phyloP scores from a whole-genome alignment of 2,113 vertebrate species.

The Arenaria interpres region DNA sequence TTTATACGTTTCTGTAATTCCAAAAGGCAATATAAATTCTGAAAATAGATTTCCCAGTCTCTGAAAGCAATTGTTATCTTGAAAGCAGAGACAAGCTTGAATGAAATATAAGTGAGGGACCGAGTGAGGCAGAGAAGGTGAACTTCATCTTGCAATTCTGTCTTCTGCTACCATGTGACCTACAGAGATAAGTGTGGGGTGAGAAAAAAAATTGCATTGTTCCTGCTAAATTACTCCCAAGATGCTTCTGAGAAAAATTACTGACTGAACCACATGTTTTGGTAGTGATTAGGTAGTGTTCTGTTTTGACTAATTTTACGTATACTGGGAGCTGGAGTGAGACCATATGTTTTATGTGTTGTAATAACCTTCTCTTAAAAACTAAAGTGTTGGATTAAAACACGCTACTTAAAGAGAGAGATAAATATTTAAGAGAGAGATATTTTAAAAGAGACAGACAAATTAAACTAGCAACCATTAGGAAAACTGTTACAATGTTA shows the following conservation, averaged over 20 bases:
- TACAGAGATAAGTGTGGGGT: constrained; percentile 9
- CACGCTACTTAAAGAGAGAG: neutral
- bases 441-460: constrained; percentile 29
- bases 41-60: constrained; percentile 52
- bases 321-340: neutral
- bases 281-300: neutral
- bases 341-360: constrained; percentile 32
- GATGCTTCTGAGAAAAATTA: constrained; percentile 54
- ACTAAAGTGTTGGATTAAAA: neutral
- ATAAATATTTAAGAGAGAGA: constrained; percentile 34
- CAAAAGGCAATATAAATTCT: constrained; percentile 45
- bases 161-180: neutral
- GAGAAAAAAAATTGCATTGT: constrained; percentile 4
- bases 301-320: constrained; percentile 36
- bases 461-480: constrained; percentile 30
- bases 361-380: constrained; percentile 38
- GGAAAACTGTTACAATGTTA: neutral
- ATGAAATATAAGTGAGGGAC: constrained; percentile 27
- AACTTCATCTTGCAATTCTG: neutral
- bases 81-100: constrained; percentile 14
- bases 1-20: constrained; percentile 42
- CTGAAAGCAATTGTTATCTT: constrained; percentile 45
- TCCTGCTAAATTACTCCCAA: constrained; percentile 53
- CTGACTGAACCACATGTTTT: constrained; percentile 38
- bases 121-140: neutral